phyloP scores from a whole-genome alignment of 2,797 vertebrate species.

The Pelodytes ibericus region DNA sequence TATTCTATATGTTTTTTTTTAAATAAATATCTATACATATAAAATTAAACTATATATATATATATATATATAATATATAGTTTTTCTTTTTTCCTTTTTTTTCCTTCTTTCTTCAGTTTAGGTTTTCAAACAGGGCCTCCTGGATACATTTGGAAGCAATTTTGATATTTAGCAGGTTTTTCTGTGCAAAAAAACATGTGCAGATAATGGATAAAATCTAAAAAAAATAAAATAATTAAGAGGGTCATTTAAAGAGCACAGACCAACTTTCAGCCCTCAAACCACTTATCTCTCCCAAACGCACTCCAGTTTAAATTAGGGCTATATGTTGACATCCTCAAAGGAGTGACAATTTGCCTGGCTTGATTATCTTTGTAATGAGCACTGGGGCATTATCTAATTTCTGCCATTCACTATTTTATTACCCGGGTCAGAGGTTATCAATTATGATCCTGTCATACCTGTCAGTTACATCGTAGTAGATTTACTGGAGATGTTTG shows the following conservation, averaged over 20 bases:
- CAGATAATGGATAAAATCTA: conserved; percentile 1
- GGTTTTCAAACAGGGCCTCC: neutral
- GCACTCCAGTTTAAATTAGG: neutral
- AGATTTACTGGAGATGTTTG: neutral
- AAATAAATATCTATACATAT: neutral
- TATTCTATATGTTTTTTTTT: neutral
- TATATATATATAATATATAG: neutral
- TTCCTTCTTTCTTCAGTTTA: neutral
- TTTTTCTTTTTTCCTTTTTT: neutral
- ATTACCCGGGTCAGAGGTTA: conserved; percentile 14
- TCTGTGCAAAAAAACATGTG: neutral
- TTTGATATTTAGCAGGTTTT: neutral
- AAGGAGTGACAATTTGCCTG: neutral
- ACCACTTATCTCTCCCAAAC: neutral
- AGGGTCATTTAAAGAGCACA: conserved; percentile 6
- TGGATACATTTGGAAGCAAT: conserved; percentile 27
- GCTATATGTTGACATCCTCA: neutral
- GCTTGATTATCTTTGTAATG: neutral
- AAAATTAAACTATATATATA: too few relatives aligned
- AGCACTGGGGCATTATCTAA: neutral
- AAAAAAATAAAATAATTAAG: conserved; percentile 6
- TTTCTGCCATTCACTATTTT: conserved; percentile 14
- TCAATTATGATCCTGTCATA: neutral
- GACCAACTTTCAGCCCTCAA: neutral
- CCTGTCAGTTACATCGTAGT: neutral